Percentiles rank a stretch among this genome's conserved stretches.
phyloP scores from a whole-genome alignment of 2,113 vertebrate species.

The Polypterus senegalus region DNA sequence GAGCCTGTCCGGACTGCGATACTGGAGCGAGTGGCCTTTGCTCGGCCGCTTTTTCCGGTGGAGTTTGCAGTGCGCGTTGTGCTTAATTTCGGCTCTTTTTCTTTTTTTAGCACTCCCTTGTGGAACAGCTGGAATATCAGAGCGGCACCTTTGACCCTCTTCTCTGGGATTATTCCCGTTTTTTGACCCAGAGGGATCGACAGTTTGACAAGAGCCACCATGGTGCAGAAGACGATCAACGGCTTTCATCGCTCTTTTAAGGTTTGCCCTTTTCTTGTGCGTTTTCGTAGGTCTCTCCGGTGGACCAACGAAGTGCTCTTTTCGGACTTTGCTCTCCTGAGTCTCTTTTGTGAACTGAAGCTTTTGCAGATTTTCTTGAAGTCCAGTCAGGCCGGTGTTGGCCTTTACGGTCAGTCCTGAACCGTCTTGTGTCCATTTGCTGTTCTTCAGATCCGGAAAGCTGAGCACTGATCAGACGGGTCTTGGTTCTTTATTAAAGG shows the following conservation, averaged over 20 bases:
- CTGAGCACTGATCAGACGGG: no score
- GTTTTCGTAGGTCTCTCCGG: not conserved
- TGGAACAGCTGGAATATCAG: no score
- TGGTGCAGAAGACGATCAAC: slow-evolving; percentile 83
- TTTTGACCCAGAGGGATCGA: slow-evolving; percentile 2
- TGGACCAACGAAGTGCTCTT: not conserved
- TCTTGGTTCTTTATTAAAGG: no score
- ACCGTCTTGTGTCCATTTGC: slow-evolving; percentile 17
- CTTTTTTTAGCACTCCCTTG: no score
- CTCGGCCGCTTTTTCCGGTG: no score
- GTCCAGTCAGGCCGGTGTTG: slow-evolving; percentile 12
- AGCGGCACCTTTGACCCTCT: not conserved
- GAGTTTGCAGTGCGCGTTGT: no score
- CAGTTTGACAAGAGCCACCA: slow-evolving; percentile 38
- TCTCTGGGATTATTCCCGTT: no score
- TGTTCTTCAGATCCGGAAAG: slow-evolving; percentile 22
- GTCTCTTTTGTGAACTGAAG: not conserved
- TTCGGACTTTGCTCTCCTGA: not conserved
- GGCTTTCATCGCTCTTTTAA: slow-evolving; percentile 85
- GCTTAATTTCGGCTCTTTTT: no score
- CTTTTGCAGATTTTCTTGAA: slow-evolving; percentile 22
- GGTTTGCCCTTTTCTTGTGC: slow-evolving; percentile 38
- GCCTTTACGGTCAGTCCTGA: not conserved
- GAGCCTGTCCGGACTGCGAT: no score
- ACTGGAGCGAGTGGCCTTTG: no score